Percentiles rank a stretch among this genome's conserved stretches.
Evolutionary conservation across 2,888 invertebrate genomes (phyloP).

Genomic region (Lasioglossum villosulum): DNA sequence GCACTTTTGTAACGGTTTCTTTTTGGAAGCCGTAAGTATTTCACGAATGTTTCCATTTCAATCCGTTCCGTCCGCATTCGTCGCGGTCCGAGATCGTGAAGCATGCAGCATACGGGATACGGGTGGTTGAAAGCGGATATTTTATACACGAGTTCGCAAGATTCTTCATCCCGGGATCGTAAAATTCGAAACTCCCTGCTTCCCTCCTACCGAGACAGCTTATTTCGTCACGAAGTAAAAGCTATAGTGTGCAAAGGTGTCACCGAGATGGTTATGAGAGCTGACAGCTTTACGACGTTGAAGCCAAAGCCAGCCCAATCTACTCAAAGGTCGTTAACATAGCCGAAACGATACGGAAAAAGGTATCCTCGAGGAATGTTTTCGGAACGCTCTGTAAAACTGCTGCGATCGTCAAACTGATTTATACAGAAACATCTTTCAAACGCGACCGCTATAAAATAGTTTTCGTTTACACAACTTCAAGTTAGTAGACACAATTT

Average conservation of each 20-base stretch:
- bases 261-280: conserved; percentile 50
- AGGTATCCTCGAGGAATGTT: conserved; percentile 22
- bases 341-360: conserved; percentile 5
- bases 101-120: neutral
- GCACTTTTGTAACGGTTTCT: neutral
- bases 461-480: neutral
- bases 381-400: conserved; percentile 10
- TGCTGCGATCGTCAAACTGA: neutral
- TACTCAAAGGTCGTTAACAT: conserved; percentile 56
- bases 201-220: conserved; percentile 32
- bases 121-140: conserved; percentile 11
- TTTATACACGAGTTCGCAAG: conserved; percentile 14
- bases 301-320: conserved; percentile 51
- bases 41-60: neutral
- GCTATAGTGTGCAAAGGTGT: conserved; percentile 50
- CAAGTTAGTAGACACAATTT: neutral
- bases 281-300: conserved; percentile 63
- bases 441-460: neutral
- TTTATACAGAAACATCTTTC: neutral
- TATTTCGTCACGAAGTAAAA: conserved; percentile 50
- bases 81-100: neutral
- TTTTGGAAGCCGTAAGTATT: neutral
- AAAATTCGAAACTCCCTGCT: conserved; percentile 37
- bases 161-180: conserved; percentile 36
- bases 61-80: neutral